These are phyloP conservation scores for Tangara arthus DNA, from an alignment of 2,797 vertebrate species.

Conservation along the genomic window DNA sequence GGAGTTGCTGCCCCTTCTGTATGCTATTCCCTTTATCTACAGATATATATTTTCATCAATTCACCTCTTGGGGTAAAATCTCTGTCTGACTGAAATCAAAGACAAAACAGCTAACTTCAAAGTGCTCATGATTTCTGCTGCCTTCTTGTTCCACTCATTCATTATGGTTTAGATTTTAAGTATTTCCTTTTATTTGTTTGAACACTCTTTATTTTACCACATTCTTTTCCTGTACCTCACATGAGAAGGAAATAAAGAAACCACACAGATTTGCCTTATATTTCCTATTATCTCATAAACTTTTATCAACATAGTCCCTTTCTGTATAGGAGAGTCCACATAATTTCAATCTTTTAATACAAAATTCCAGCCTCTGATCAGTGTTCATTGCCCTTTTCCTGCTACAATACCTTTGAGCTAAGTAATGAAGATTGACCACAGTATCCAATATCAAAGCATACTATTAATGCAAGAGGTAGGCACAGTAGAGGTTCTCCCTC, in stretches of 20 bases:
- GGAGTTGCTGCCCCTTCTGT: not conserved
- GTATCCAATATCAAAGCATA: slow-evolving; percentile 34
- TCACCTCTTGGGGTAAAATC: not conserved
- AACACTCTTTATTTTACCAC: not conserved
- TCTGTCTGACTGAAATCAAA: not conserved
- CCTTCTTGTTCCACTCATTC: not conserved
- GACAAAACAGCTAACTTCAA: not conserved
- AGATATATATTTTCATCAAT: not conserved
- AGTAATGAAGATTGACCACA: slow-evolving; percentile 18
- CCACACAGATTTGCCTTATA: not conserved
- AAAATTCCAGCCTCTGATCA: slow-evolving; percentile 10
- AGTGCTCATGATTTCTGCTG: not conserved
- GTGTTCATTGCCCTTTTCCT: not conserved
- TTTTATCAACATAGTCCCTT: not conserved
- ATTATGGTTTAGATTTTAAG: not conserved
- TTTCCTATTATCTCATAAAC: not conserved
- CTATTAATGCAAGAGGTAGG: not conserved
- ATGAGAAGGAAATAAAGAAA: not conserved
- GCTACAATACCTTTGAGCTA: not conserved
- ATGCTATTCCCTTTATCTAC: not conserved
- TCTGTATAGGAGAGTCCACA: not conserved
- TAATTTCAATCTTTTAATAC: not conserved
- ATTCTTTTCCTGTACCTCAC: not conserved
- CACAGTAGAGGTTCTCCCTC: not conserved
- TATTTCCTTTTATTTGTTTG: slow-evolving; percentile 3